These are phyloP conservation scores for Thrips palmi DNA, from an alignment of 1,140 invertebrate genomes.

Conservation along the genomic window DNA sequence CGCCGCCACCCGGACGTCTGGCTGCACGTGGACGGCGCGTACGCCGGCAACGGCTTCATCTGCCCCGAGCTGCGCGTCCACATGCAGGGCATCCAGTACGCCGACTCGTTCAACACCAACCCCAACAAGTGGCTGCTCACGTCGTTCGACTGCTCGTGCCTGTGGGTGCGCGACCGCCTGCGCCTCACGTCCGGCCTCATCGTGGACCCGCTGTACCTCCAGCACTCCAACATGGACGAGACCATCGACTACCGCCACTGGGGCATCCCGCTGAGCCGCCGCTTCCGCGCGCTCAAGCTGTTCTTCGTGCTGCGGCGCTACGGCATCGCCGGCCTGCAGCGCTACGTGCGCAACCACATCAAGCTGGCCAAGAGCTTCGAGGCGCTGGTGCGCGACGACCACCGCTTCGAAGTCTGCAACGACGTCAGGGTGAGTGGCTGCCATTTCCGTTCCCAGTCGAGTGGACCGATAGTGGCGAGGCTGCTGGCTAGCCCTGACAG, in stretches of 20 bases:
- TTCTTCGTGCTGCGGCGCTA: conserved; percentile 79
- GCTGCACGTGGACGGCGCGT: conserved; percentile 62
- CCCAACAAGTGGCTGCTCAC: conserved; percentile 84
- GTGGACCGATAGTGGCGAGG: too few relatives aligned
- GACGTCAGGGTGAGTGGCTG: conserved; percentile 42
- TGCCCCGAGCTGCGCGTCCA: conserved; percentile 61
- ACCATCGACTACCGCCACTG: conserved; percentile 78
- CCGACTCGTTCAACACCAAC: conserved; percentile 82
- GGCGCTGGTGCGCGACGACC: conserved; percentile 48
- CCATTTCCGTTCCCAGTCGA: conserved; percentile 1
- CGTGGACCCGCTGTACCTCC: conserved; percentile 77
- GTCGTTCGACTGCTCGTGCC: conserved; percentile 76
- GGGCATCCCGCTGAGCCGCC: conserved; percentile 71
- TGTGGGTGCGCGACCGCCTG: conserved; percentile 79
- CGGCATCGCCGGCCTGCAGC: conserved; percentile 60
- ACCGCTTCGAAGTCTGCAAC: conserved; percentile 66
- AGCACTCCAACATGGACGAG: conserved; percentile 55
- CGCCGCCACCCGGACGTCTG: conserved; percentile 39
- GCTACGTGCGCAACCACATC: conserved; percentile 74
- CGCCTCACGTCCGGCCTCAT: conserved; percentile 50
- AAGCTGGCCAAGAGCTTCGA: conserved; percentile 74
- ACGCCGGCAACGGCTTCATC: conserved; percentile 68
- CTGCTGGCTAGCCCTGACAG: too few relatives aligned
- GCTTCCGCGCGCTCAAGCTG: conserved; percentile 72
- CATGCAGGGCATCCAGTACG: conserved; percentile 61